Evolutionary conservation across 2,113 vertebrate species (phyloP).

Genomic region (Microcebus lehilahytsara): DNA sequence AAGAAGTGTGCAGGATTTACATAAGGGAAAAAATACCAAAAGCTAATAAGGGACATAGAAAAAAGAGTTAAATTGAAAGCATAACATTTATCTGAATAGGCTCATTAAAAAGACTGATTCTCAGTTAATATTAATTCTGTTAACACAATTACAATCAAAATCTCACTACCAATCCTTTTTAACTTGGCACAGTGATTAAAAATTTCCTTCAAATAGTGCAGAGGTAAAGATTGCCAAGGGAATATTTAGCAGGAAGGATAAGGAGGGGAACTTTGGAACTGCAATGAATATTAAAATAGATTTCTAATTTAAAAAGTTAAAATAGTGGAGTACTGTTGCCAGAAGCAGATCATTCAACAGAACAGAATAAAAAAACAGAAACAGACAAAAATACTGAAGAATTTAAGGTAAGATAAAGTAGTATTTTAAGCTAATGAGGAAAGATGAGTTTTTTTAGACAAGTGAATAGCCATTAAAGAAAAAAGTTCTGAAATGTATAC

Average conservation of each 20-base stretch:
- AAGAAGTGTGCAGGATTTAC: neutral
- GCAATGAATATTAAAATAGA: neutral
- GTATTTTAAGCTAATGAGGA: no score
- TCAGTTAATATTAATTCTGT: no score
- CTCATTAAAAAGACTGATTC: no score
- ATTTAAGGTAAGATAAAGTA: no score
- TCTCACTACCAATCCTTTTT: neutral
- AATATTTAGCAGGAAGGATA: neutral
- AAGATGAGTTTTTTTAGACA: no score
- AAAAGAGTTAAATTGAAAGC: no score
- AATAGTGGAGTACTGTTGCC: neutral
- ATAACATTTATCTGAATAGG: no score
- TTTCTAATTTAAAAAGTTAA: neutral
- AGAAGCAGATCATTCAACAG: neutral
- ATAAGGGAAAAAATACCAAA: no score
- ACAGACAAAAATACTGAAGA: neutral
- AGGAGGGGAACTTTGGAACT: neutral
- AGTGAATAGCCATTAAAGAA: no score
- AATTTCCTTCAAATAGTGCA: neutral
- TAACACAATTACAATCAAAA: no score
- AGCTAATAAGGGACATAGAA: no score
- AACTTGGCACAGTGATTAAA: neutral
- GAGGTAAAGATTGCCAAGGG: neutral
- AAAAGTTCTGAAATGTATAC: no score
- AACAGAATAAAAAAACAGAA: neutral